These are phyloP conservation scores for Drosophila lacicola DNA, from an alignment of 2,888 invertebrate species.

Conservation along the genomic window DNA sequence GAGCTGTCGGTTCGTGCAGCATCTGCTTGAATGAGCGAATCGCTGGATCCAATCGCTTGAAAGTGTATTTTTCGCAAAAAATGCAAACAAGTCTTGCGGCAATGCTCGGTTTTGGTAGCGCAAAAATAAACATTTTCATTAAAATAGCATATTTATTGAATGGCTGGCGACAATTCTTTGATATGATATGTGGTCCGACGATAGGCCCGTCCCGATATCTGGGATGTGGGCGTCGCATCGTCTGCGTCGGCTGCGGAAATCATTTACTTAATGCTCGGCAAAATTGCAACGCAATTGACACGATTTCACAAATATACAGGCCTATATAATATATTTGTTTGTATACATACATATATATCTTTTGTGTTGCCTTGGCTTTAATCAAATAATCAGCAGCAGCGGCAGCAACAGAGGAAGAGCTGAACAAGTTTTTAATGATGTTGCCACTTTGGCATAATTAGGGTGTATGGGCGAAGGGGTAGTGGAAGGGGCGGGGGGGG, in stretches of 20 bases:
- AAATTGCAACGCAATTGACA: slow-evolving; percentile 71
- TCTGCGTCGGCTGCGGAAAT: slow-evolving; percentile 64
- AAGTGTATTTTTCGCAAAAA: slow-evolving; percentile 47
- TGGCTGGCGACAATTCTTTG: slow-evolving; percentile 69
- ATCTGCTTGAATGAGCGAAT: slow-evolving; percentile 19
- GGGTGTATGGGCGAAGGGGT: slow-evolving; percentile 67
- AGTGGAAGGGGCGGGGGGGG: background rate
- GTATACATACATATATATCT: slow-evolving; percentile 24
- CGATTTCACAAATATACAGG: slow-evolving; percentile 56
- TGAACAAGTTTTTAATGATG: slow-evolving; percentile 75
- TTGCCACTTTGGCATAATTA: slow-evolving; percentile 74
- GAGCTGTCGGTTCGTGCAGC: slow-evolving; percentile 4
- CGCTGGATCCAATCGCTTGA: slow-evolving; percentile 8
- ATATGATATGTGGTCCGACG: slow-evolving; percentile 60
- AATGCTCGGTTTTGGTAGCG: slow-evolving; percentile 62
- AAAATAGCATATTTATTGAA: slow-evolving; percentile 76
- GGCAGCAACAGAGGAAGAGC: slow-evolving; percentile 20
- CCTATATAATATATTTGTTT: slow-evolving; percentile 9
- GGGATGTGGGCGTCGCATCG: slow-evolving; percentile 52
- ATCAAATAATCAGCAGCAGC: slow-evolving; percentile 51
- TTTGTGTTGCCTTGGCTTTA: slow-evolving; percentile 50
- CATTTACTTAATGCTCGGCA: slow-evolving; percentile 31
- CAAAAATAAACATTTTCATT: slow-evolving; percentile 72
- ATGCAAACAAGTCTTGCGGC: slow-evolving; percentile 58
- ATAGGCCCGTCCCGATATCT: slow-evolving; percentile 51